Evolutionary conservation across 23 tunicate species (phyloP).

Genomic region (Trididemnum miniatum): DNA sequence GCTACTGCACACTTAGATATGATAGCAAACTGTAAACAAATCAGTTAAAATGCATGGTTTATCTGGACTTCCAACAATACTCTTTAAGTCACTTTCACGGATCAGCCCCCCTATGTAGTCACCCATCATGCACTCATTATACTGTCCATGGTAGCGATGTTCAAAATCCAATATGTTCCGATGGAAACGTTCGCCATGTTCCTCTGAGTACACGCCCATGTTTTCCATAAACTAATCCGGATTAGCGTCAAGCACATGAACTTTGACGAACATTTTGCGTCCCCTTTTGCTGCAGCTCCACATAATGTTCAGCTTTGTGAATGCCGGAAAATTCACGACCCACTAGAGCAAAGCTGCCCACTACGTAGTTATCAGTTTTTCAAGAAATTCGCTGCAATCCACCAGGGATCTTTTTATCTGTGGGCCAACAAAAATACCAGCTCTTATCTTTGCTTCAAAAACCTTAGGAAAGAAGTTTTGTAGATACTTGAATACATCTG

Average conservation of each 20-base stretch:
- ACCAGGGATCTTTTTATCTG: not conserved
- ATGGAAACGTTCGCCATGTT: no score
- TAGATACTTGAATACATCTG: constrained; percentile 9
- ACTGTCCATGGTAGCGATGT: constrained; percentile 27
- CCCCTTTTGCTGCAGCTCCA: constrained; percentile 19
- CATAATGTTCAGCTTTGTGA: constrained; percentile 37
- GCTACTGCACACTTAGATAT: no score
- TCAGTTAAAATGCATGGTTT: not conserved
- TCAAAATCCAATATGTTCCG: no score
- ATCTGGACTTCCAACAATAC: no score
- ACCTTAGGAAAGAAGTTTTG: constrained; percentile 9
- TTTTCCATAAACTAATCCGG: no score
- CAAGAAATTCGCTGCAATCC: constrained; percentile 11
- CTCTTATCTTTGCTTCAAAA: no score
- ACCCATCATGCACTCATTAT: constrained; percentile 34
- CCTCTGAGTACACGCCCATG: no score
- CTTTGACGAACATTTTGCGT: constrained; percentile 17
- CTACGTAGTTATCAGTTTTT: not conserved
- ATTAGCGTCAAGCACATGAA: no score
- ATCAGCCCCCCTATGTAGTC: no score
- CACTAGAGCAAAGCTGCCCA: constrained; percentile 25
- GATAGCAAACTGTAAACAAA: no score
- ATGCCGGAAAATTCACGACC: not conserved
- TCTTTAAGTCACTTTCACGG: no score
- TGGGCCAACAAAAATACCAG: no score